Conservation (phyloP, 92 coral and sea anemone genomes). For the Actinernus sp. region DNA sequence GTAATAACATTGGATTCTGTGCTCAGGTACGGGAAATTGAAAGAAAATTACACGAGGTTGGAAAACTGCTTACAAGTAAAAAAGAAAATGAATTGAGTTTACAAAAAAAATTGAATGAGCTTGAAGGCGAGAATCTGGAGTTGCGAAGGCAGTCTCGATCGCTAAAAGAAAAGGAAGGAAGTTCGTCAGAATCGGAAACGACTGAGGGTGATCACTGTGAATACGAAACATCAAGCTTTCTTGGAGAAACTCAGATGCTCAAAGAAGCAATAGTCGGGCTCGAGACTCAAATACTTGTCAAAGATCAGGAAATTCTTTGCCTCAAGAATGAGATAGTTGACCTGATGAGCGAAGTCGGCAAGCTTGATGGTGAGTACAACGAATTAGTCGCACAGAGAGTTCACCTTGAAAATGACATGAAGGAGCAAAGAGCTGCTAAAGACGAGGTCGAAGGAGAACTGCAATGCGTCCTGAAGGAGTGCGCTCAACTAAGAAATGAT, state of each 20-base stretch:
- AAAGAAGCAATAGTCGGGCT: constrained; percentile 68
- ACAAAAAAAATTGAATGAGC: constrained; percentile 39
- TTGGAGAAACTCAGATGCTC: constrained; percentile 48
- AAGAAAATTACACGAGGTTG: constrained; percentile 43
- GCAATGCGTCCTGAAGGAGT: constrained; percentile 49
- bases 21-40: constrained; percentile 52
- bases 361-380: constrained; percentile 66
- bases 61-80: constrained; percentile 44
- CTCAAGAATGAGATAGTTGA: constrained; percentile 85
- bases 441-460: constrained; percentile 51
- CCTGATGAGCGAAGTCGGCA: constrained; percentile 82
- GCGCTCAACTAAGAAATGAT: constrained; percentile 32
- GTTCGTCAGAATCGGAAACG: constrained; percentile 22
- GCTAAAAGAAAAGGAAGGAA: neutral
- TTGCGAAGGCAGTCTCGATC: neutral
- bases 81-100: constrained; percentile 60
- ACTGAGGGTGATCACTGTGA: constrained; percentile 23
- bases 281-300: constrained; percentile 70
- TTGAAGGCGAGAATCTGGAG: constrained; percentile 44
- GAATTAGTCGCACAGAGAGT: constrained; percentile 40
- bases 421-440: constrained; percentile 21
- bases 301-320: constrained; percentile 78
- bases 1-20: constrained; percentile 49
- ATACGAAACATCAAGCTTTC: constrained; percentile 47
- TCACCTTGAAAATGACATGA: constrained; percentile 31